phyloP scores from a whole-genome alignment of 2,113 vertebrate species.

The Prionailurus viverrinus region DNA sequence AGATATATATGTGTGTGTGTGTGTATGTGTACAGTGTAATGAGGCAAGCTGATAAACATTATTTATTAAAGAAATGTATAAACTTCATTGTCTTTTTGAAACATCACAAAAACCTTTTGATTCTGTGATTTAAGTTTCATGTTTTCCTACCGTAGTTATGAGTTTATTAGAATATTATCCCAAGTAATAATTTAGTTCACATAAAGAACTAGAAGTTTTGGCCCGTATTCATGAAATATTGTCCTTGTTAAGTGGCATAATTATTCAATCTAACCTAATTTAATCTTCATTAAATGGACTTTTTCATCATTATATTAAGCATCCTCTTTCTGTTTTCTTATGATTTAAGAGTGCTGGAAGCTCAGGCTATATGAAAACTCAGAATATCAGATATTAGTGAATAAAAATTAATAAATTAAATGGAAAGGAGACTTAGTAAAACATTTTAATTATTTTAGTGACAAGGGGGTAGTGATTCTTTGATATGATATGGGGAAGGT shows the following conservation, averaged over 20 bases:
- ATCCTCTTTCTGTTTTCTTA: conserved; percentile 32
- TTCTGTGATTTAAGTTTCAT: conserved; percentile 34
- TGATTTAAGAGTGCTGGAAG: conserved; percentile 1
- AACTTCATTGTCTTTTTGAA: neutral
- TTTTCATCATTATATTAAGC: conserved; percentile 35
- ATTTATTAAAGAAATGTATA: conserved; percentile 33
- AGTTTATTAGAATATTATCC: conserved; percentile 22
- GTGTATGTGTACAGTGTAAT: neutral
- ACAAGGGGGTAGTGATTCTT: conserved; percentile 8
- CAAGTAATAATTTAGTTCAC: conserved; percentile 42
- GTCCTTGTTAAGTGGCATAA: neutral
- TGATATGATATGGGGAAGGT: neutral
- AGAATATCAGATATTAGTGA: conserved; percentile 19
- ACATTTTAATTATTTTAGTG: conserved; percentile 32
- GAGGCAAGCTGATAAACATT: neutral
- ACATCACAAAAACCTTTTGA: conserved; percentile 26
- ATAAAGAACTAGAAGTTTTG: conserved; percentile 6
- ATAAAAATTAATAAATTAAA: conserved; percentile 54
- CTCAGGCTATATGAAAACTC: neutral
- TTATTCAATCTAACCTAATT: neutral
- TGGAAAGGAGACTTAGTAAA: conserved; percentile 43
- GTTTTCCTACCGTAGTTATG: neutral
- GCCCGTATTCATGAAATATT: conserved; percentile 3
- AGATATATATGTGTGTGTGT: too few species aligned
- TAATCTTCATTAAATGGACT: conserved; percentile 47